A percentile compares a stretch with the other conserved stretches of the same genome.
Evolutionary conservation across 2,113 vertebrate genomes (phyloP).

Genomic region (Gambusia holbrooki): DNA sequence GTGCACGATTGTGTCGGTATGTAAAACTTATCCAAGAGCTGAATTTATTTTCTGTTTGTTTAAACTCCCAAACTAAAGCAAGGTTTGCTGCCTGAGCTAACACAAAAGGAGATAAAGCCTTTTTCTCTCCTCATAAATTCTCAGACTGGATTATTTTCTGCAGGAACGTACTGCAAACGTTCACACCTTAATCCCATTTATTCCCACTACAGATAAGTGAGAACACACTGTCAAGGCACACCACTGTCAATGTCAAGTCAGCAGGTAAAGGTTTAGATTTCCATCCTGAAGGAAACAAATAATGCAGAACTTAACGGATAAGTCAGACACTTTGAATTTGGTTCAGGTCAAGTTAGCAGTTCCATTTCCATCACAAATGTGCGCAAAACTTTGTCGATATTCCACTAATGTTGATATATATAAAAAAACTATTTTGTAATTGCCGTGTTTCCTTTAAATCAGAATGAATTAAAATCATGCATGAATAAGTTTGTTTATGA

Average conservation of each 20-base stretch:
- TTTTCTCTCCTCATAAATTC: background rate
- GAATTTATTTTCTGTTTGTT: background rate
- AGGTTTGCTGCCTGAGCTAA: background rate
- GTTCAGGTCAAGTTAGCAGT: too few relatives aligned
- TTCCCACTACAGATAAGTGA: conserved; percentile 9
- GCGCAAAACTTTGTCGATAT: too few relatives aligned
- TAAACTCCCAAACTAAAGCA: background rate
- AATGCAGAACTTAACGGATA: background rate
- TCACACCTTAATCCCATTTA: background rate
- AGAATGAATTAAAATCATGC: too few relatives aligned
- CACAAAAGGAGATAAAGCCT: background rate
- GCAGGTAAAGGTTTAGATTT: background rate
- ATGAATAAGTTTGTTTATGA: too few relatives aligned
- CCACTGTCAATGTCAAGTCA: conserved; percentile 5
- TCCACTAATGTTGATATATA: too few relatives aligned
- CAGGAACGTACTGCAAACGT: background rate
- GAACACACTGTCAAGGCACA: conserved; percentile 48
- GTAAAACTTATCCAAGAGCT: background rate
- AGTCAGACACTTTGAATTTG: background rate
- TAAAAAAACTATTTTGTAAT: too few relatives aligned
- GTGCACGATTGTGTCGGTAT: background rate
- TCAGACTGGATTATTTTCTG: background rate
- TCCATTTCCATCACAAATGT: too few relatives aligned
- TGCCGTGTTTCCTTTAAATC: too few relatives aligned
- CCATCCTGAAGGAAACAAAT: background rate